phyloP scores from a whole-genome alignment of 2,888 invertebrate genomes.

The Sisyra terminalis region DNA sequence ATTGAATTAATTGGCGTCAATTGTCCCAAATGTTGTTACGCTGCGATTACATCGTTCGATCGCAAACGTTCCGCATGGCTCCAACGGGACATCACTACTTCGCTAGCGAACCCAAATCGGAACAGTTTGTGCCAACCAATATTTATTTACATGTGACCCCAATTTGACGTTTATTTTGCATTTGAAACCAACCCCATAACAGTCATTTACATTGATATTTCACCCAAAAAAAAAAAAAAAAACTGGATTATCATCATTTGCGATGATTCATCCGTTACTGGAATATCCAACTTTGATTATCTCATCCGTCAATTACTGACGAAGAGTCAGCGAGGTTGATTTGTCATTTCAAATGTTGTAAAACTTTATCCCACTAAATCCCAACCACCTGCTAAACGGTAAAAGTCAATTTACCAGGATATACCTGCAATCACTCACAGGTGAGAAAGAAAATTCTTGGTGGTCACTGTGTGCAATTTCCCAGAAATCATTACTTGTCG shows the following conservation, averaged over 20 bases:
- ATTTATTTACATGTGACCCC: constrained; percentile 30
- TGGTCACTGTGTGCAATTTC: no score
- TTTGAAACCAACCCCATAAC: neutral
- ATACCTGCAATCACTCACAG: no score
- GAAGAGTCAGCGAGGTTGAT: no score
- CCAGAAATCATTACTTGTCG: no score
- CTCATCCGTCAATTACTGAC: neutral
- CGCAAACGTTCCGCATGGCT: no score
- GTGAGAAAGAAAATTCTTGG: no score
- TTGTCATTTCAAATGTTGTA: no score
- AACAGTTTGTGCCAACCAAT: neutral
- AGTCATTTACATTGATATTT: no score
- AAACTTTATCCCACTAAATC: no score
- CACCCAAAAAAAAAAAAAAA: no score
- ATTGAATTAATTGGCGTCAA: constrained; percentile 18
- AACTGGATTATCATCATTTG: neutral
- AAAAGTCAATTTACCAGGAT: no score
- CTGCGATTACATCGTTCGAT: neutral
- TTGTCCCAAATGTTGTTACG: constrained; percentile 3
- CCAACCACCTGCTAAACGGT: no score
- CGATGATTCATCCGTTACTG: neutral
- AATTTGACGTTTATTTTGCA: constrained; percentile 19
- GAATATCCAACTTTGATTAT: neutral
- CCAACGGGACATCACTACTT: neutral
- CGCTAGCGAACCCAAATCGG: neutral